These are phyloP conservation scores for Neopelma chrysocephalum DNA, from an alignment of 2,797 vertebrate species.

Conservation along the genomic window DNA sequence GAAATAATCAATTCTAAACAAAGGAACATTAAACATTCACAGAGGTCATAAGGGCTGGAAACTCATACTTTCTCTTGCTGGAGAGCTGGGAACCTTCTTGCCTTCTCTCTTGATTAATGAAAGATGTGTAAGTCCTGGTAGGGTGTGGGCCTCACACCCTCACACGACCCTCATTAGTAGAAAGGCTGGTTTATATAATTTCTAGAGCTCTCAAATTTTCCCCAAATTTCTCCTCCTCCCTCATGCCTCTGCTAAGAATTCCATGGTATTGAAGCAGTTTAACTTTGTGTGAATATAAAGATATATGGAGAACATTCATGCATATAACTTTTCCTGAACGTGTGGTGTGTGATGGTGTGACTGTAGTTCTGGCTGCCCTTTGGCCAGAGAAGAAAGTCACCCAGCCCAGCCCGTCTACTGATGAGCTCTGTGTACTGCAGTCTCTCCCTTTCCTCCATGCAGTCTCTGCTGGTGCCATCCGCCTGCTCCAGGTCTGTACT, in stretches of 20 bases:
- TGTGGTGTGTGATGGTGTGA: background rate
- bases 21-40: background rate
- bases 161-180: background rate
- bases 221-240: background rate
- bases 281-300: background rate
- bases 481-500: background rate
- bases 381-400: background rate
- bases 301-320: background rate
- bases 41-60: background rate
- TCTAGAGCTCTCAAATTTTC: background rate
- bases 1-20: background rate
- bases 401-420: rapidly evolving
- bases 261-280: background rate
- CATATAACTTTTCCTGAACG: background rate
- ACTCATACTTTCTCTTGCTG: rapidly evolving
- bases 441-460: background rate
- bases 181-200: background rate
- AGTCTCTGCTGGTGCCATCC: background rate
- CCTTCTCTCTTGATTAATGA: background rate
- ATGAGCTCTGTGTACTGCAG: background rate
- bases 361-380: background rate
- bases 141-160: background rate
- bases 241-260: background rate
- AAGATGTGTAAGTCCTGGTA: background rate
- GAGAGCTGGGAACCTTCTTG: background rate